phyloP scores from a whole-genome alignment of 2,888 invertebrate genomes.

The Stenichneumon culpator region DNA sequence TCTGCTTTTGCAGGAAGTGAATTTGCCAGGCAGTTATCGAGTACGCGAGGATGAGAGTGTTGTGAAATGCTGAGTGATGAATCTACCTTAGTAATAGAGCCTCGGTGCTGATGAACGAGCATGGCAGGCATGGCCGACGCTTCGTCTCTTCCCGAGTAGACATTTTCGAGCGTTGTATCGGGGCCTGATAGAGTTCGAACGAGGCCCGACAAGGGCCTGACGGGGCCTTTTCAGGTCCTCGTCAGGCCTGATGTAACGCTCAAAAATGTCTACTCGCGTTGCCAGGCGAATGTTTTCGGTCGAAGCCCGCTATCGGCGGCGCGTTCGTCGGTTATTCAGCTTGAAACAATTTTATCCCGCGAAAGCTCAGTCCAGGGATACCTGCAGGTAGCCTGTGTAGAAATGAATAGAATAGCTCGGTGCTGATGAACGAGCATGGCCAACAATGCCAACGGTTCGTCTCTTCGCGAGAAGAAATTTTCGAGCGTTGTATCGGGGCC shows the following conservation, averaged over 20 bases:
- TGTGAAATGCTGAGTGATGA: conserved; percentile 7
- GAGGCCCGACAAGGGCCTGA: too few species aligned
- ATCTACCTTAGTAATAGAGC: neutral
- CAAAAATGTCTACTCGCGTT: too few species aligned
- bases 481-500: too few species aligned
- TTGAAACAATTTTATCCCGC: neutral
- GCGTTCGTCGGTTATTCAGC: neutral
- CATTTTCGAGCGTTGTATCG: too few species aligned
- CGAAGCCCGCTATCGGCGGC: too few species aligned
- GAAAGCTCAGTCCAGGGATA: neutral
- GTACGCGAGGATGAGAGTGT: neutral
- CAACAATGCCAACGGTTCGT: neutral
- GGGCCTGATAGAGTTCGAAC: too few species aligned
- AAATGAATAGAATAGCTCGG: too few species aligned
- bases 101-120: neutral
- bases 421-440: neutral
- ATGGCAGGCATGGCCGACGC: neutral
- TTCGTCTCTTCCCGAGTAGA: neutral
- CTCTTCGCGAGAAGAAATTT: neutral
- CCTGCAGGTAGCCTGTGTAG: neutral
- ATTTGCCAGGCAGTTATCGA: neutral
- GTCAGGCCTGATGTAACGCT: too few species aligned
- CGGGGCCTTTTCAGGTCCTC: too few species aligned
- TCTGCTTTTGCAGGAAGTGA: conserved; percentile 19
- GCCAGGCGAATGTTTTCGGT: too few species aligned